Percentiles rank a stretch among this genome's conserved stretches.
These are phyloP conservation scores for Gymnothorax javanicus DNA, from an alignment of 2,797 vertebrate species.

Conservation along the genomic window DNA sequence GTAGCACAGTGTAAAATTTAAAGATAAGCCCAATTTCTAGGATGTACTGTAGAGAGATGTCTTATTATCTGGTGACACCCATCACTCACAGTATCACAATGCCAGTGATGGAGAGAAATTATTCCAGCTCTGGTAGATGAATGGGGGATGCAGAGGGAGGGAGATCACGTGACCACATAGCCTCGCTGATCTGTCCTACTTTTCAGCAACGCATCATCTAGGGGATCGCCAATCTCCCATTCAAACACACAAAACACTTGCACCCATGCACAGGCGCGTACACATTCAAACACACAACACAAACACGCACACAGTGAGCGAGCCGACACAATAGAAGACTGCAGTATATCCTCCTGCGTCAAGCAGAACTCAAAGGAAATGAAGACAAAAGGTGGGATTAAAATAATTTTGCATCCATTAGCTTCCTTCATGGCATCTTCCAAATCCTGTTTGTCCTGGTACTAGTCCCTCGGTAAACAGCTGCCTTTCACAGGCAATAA, in stretches of 20 bases:
- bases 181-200: background rate
- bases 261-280: background rate
- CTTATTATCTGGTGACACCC: background rate
- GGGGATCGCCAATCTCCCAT: background rate
- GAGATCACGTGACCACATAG: background rate
- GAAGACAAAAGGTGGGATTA: background rate
- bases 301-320: background rate
- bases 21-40: background rate
- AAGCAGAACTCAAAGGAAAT: background rate
- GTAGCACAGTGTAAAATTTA: background rate
- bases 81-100: background rate
- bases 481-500: background rate
- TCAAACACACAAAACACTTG: background rate
- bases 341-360: background rate
- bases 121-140: background rate
- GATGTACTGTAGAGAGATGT: background rate
- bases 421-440: background rate
- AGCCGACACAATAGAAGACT: background rate
- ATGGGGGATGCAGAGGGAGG: background rate
- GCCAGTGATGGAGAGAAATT: background rate
- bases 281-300: background rate
- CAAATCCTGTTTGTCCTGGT: background rate
- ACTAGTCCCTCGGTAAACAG: background rate
- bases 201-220: conserved; percentile 10
- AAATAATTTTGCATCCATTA: background rate